A percentile compares a stretch with the other conserved stretches of the same genome.
Conservation (phyloP, 2,888 invertebrate species). For the Melanophora roralis region DNA sequence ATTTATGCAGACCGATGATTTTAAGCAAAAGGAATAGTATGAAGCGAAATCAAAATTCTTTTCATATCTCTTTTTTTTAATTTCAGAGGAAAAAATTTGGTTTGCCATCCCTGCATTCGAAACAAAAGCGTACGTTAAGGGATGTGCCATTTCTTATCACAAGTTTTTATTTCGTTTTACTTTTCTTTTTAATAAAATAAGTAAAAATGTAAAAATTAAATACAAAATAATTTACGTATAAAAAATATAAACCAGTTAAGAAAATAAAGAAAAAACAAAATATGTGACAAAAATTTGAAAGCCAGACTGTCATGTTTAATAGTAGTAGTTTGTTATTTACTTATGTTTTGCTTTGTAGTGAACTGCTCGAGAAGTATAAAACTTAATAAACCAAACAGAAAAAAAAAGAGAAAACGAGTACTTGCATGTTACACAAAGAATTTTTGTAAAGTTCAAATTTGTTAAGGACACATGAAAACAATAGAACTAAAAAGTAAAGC, state of each 20-base stretch:
- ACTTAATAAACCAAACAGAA: neutral
- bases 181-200: conserved; percentile 24
- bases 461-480: too few relatives aligned
- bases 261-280: conserved; percentile 6
- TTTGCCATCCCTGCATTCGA: too few relatives aligned
- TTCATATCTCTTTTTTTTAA: too few relatives aligned
- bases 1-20: too few relatives aligned
- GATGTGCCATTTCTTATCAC: conserved; percentile 15
- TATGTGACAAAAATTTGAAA: conserved; percentile 30
- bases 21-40: too few relatives aligned
- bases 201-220: neutral
- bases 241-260: neutral
- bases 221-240: neutral
- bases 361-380: neutral
- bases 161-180: conserved; percentile 23
- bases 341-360: conserved; percentile 3
- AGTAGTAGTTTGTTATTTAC: conserved; percentile 34
- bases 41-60: too few relatives aligned
- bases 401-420: neutral
- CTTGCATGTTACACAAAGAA: neutral
- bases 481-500: neutral
- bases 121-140: neutral
- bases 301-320: conserved; percentile 26
- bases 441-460: neutral
- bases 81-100: too few relatives aligned